Conservation (phyloP, 1,140 invertebrate genomes). For the Calosoma granatense region DNA sequence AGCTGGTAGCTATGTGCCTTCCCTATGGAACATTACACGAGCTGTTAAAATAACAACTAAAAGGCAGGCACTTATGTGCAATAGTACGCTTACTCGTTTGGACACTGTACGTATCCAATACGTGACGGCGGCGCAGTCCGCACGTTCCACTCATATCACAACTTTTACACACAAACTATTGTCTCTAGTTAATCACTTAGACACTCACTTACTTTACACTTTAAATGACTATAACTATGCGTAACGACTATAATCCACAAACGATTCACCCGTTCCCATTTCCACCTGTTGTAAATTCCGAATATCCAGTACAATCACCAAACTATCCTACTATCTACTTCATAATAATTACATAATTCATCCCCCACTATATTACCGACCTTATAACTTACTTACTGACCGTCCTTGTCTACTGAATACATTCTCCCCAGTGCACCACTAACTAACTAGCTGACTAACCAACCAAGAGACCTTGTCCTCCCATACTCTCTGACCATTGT, state of each 20-base stretch:
- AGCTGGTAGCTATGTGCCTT: constrained; percentile 28
- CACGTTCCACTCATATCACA: neutral
- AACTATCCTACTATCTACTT: too few relatives aligned
- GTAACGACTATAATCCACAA: neutral
- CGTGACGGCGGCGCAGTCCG: constrained; percentile 11
- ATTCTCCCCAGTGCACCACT: too few relatives aligned
- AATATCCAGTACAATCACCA: too few relatives aligned
- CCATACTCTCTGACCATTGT: neutral
- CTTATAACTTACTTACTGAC: too few relatives aligned
- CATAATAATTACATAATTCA: too few relatives aligned
- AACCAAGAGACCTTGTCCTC: neutral
- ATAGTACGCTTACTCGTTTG: constrained; percentile 13
- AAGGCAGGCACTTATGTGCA: constrained; percentile 30
- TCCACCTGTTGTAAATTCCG: too few relatives aligned
- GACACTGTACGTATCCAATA: neutral
- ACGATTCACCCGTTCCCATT: too few relatives aligned
- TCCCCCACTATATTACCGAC: too few relatives aligned
- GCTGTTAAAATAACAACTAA: constrained; percentile 26
- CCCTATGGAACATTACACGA: constrained; percentile 30
- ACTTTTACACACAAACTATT: neutral
- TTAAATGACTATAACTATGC: constrained; percentile 1
- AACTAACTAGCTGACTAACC: neutral
- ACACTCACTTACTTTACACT: neutral
- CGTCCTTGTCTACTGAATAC: too few relatives aligned
- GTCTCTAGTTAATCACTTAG: constrained; percentile 2